phyloP scores from a whole-genome alignment of 35 echinoderm and acorn worm genomes.

The Amphiura filiformis region DNA sequence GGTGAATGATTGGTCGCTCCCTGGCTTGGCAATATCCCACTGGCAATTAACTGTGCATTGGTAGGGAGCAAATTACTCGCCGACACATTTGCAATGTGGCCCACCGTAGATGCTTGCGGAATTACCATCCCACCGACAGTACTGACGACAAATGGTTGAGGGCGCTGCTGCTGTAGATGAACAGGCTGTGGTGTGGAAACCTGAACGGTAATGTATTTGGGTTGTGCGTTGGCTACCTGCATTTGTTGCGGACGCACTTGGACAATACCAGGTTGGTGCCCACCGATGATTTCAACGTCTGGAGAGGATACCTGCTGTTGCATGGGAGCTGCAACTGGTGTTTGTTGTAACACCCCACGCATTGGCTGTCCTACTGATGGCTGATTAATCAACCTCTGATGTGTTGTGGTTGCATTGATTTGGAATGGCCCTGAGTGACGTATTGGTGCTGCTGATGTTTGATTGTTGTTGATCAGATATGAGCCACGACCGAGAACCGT shows the following conservation, averaged over 20 bases:
- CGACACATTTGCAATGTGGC: background rate
- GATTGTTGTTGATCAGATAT: no score
- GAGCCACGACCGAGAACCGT: no score
- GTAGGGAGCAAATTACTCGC: background rate
- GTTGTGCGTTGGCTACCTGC: no score
- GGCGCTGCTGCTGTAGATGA: no score
- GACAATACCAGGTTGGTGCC: background rate
- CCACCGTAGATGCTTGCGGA: background rate
- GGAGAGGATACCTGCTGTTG: background rate
- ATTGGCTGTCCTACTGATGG: no score
- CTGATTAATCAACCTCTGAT: no score
- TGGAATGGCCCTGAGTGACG: background rate
- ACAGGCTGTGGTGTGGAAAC: no score
- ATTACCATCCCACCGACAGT: background rate
- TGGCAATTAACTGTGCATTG: background rate
- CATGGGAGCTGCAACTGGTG: background rate
- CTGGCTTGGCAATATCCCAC: background rate
- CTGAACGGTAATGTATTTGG: no score
- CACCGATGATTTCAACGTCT: background rate
- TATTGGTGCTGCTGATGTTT: background rate
- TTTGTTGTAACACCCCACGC: background rate
- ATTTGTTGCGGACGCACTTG: background rate
- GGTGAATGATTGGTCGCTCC: no score
- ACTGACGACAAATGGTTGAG: background rate
- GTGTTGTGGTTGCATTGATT: background rate